Percentiles rank a stretch among this genome's conserved stretches.
These are phyloP conservation scores for Podarcis siculus DNA, from an alignment of 2,797 vertebrate species.

Conservation along the genomic window DNA sequence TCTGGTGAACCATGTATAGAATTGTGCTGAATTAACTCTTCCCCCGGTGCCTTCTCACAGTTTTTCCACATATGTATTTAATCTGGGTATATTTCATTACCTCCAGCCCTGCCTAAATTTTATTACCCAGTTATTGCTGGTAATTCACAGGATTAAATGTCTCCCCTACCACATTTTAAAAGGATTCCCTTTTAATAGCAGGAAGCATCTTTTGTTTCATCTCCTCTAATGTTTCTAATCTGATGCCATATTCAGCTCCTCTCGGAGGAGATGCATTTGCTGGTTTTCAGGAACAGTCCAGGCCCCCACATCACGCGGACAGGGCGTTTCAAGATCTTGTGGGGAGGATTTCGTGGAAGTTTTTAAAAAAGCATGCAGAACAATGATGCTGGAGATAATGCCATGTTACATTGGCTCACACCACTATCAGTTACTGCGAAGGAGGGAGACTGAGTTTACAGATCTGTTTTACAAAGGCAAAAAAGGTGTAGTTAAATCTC, in stretches of 20 bases:
- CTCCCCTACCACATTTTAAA: constrained; percentile 17
- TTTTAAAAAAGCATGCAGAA: background rate
- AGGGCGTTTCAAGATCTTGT: background rate
- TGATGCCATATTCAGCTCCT: background rate
- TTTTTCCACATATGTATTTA: constrained; percentile 24
- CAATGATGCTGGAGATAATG: background rate
- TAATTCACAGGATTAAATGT: constrained; percentile 24
- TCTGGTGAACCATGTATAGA: no score
- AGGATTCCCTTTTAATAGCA: constrained; percentile 27
- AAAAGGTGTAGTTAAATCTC: background rate
- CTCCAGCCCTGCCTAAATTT: background rate
- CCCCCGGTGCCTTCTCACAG: background rate
- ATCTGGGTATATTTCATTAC: constrained; percentile 6
- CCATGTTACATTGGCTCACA: no score
- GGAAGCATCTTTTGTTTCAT: constrained; percentile 10
- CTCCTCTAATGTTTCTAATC: constrained; percentile 19
- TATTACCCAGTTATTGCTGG: constrained; percentile 24
- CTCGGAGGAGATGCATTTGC: background rate
- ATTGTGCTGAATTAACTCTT: background rate
- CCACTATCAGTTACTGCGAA: background rate
- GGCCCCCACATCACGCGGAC: background rate
- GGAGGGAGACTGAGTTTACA: background rate
- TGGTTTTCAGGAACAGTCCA: background rate
- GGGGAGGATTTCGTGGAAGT: background rate
- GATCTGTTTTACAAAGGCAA: background rate